These are phyloP conservation scores for Furcula furcula DNA, from an alignment of 2,888 invertebrate genomes.

Conservation along the genomic window DNA sequence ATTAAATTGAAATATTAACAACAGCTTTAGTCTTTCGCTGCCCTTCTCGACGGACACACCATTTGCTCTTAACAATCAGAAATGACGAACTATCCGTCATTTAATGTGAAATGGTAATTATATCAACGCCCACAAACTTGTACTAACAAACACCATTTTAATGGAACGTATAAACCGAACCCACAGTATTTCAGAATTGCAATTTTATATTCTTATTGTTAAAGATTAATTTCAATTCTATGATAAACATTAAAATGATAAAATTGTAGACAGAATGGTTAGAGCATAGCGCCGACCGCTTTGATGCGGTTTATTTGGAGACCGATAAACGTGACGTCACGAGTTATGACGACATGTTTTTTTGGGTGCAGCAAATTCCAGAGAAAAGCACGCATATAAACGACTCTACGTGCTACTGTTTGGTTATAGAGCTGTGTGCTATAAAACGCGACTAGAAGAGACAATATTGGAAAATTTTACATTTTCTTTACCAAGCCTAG, in stretches of 20 bases:
- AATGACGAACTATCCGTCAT: background rate
- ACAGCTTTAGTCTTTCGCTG: background rate
- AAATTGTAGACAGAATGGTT: background rate
- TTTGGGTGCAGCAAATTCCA: constrained; percentile 18
- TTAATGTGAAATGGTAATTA: constrained; percentile 8
- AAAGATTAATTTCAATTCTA: background rate
- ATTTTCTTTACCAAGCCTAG: no score
- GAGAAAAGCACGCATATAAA: constrained; percentile 4
- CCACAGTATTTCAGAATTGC: no score
- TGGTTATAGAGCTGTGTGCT: constrained; percentile 5
- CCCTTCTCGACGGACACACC: background rate
- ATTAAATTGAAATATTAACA: no score
- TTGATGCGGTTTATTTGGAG: constrained; percentile 22
- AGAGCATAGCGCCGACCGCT: constrained; percentile 9
- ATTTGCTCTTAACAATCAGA: background rate
- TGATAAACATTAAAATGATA: background rate
- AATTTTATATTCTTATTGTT: background rate
- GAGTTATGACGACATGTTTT: constrained; percentile 17
- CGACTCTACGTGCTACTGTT: background rate
- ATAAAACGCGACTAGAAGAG: constrained; percentile 6
- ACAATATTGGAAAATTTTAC: no score
- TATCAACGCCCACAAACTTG: constrained; percentile 11
- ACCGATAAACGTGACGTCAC: constrained; percentile 20
- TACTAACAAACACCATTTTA: background rate
- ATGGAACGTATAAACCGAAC: background rate